Evolutionary conservation across 2,113 vertebrate genomes (phyloP), one percentile per base, ranked within the genome.

Genomic region (Otolemur garnettii): DNA sequence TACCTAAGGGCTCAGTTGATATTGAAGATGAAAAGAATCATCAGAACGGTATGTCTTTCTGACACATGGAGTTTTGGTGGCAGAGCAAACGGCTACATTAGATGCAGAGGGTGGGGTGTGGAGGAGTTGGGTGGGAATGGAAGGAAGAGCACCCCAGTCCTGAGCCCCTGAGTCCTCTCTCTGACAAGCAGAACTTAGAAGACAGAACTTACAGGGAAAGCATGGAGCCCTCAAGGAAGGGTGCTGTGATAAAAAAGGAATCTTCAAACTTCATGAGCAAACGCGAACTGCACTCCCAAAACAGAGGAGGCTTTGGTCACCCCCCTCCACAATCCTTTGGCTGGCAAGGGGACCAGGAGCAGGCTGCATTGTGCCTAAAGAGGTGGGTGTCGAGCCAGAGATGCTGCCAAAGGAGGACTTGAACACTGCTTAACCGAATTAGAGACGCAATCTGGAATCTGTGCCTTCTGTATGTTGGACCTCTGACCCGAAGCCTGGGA

Each of bases 1-100:
- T 97, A 77, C 93, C 94, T 95, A 84, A 96, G 91, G 77, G 95
- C 91, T 97, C 4, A 0, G 91, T 35, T 30, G 86, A 55, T 91
- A 71, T 18, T 88, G 50, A 45, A 90, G 85, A 69, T 85, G 66
- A 87, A 95, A 95, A 87, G 78, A 93, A 81, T 50, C 84, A 81
- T 50, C 87, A 57, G 93, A 62, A 59, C 14, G 62, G 75, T 83
- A 38, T 15, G 12, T 71, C 59, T 64, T 82, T 60, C 59, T 83
- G 66, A 22, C 75, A 35, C 83, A 14, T 28, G 0, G 53, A 2
- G 17, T 13, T 75, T 88, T 90, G 77, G 94, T 53, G 69, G 22
- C 74, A 68, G 38, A 95, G 66, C 62, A 77, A 15, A 69, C 24
- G 45, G 62, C 45, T 94, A 74, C 10, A 50, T 74, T 57, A 62